Percentiles rank a stretch among this genome's conserved stretches.
phyloP scores from a whole-genome alignment of 1,140 invertebrate genomes.

The Zaprionus lachaisei region DNA sequence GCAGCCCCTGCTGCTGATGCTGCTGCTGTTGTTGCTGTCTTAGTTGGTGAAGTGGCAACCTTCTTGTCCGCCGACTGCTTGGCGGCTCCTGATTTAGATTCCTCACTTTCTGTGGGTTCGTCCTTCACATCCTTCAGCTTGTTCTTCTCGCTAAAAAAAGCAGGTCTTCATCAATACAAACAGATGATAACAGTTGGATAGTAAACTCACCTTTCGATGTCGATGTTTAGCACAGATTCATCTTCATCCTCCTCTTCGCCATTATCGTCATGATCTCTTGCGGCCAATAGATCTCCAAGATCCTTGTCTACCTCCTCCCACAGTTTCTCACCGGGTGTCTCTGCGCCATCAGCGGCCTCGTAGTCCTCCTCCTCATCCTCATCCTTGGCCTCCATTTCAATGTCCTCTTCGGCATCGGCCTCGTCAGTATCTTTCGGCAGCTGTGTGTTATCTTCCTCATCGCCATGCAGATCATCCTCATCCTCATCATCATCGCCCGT shows the following conservation, averaged over 20 bases:
- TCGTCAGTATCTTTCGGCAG: constrained; percentile 52
- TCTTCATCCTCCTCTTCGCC: constrained; percentile 91
- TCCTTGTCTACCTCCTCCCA: constrained; percentile 92
- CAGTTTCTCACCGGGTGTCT: constrained; percentile 88
- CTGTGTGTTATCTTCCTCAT: constrained; percentile 34
- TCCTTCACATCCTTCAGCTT: constrained; percentile 71
- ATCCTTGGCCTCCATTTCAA: constrained; percentile 87
- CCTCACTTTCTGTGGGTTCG: constrained; percentile 56
- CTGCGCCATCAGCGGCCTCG: constrained; percentile 78
- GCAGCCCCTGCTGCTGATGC: too few relatives aligned
- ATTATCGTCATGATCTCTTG: constrained; percentile 86
- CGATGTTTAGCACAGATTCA: constrained; percentile 86
- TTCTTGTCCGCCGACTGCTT: constrained; percentile 61
- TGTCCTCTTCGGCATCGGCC: constrained; percentile 53
- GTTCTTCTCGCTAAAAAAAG: constrained; percentile 67
- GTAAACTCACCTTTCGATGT: constrained; percentile 73
- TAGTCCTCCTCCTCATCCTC: constrained; percentile 66
- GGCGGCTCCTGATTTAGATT: constrained; percentile 25
- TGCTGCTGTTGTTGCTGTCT: constrained; percentile 15
- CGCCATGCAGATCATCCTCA: constrained; percentile 24
- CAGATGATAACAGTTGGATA: not conserved
- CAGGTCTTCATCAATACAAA: not conserved
- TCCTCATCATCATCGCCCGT: constrained; percentile 55
- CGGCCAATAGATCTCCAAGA: constrained; percentile 88
- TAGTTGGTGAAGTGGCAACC: constrained; percentile 27